These are phyloP conservation scores for Cranoglanis bouderius DNA, from an alignment of 2,113 vertebrate genomes.

Conservation along the genomic window DNA sequence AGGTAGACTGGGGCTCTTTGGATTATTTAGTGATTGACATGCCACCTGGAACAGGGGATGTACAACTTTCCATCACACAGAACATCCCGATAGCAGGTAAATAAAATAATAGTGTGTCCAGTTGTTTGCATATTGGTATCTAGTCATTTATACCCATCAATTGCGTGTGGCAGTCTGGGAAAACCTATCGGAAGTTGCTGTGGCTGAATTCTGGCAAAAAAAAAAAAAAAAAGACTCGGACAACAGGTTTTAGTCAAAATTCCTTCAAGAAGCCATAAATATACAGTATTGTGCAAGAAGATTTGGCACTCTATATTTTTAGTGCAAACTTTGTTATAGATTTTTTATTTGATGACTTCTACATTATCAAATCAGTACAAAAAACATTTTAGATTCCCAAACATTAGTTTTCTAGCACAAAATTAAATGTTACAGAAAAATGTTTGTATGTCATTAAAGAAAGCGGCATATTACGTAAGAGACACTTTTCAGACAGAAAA, in stretches of 20 bases:
- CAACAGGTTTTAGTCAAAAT: neutral
- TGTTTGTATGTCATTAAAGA: no score
- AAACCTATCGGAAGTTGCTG: neutral
- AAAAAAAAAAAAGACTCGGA: neutral
- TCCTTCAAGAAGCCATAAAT: neutral
- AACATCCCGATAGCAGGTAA: conserved; percentile 90
- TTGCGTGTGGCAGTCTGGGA: neutral
- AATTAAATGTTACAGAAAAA: no score
- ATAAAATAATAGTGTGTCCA: neutral
- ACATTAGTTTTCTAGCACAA: no score
- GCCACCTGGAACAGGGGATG: conserved; percentile 97
- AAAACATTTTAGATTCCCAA: no score
- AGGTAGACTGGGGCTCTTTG: conserved; percentile 94
- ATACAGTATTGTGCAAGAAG: no score
- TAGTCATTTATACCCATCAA: neutral
- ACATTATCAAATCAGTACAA: no score
- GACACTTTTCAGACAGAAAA: no score
- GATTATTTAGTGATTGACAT: conserved; percentile 97
- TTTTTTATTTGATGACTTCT: no score
- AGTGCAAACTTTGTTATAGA: no score
- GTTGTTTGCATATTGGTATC: neutral
- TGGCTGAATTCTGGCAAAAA: neutral
- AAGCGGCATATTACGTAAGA: no score
- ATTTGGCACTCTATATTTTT: no score
- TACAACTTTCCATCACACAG: conserved; percentile 91